These are phyloP conservation scores for Lagorchestes hirsutus DNA, from an alignment of 2,797 vertebrate species.

Conservation along the genomic window DNA sequence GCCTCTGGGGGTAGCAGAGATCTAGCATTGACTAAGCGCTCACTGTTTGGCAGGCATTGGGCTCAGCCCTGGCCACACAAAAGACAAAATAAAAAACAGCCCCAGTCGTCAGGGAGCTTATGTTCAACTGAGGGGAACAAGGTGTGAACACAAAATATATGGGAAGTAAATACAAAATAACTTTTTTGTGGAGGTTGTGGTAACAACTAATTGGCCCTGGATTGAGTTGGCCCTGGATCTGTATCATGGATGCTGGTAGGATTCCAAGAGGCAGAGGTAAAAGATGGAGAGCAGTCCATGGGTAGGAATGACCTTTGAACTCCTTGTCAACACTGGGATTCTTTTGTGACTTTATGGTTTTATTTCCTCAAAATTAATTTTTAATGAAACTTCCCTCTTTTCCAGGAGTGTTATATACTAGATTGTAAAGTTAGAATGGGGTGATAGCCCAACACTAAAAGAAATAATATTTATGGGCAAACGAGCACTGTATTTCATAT, in stretches of 20 bases:
- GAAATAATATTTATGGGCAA: no score
- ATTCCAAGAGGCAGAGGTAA: not conserved
- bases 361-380: slow-evolving; percentile 1
- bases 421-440: no score
- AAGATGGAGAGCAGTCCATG: not conserved
- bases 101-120: not conserved
- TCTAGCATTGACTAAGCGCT: not conserved
- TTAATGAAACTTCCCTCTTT: not conserved
- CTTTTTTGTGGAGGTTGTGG: not conserved
- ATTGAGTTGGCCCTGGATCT: not conserved
- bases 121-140: not conserved
- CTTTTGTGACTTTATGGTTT: not conserved
- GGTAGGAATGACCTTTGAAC: not conserved
- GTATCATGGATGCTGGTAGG: not conserved
- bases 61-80: not conserved
- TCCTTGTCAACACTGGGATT: not conserved
- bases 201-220: not conserved
- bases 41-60: not conserved
- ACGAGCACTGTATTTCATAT: no score
- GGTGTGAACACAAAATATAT: not conserved
- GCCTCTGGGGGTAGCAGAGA: not conserved
- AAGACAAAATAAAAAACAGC: not conserved
- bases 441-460: no score
- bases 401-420: not conserved
- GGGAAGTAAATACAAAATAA: not conserved